These are phyloP conservation scores for Drosophila setifemur DNA, from an alignment of 1,140 invertebrate genomes.

Conservation along the genomic window DNA sequence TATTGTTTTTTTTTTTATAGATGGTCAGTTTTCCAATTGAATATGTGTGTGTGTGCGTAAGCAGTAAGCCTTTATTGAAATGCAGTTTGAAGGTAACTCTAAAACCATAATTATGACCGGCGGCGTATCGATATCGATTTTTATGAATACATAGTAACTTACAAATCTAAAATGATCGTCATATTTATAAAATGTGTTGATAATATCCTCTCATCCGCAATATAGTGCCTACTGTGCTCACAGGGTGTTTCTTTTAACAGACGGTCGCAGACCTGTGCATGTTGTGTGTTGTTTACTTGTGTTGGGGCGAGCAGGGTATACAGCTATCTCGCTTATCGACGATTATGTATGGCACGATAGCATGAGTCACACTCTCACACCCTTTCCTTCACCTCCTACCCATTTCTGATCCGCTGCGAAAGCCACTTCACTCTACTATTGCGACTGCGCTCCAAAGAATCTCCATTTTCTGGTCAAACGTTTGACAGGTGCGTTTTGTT, in stretches of 20 bases:
- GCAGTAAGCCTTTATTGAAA: too few relatives aligned
- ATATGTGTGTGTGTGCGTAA: too few relatives aligned
- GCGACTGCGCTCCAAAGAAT: slow-evolving; percentile 34
- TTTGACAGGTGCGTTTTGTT: slow-evolving; percentile 73
- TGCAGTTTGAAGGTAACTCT: too few relatives aligned
- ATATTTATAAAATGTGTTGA: too few relatives aligned
- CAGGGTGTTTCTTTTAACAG: not conserved
- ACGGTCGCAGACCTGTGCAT: not conserved
- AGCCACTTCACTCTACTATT: slow-evolving; percentile 1
- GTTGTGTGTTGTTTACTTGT: too few relatives aligned
- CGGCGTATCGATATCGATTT: not conserved
- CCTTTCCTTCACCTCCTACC: not conserved
- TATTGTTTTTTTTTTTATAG: too few relatives aligned
- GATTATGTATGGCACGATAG: slow-evolving; percentile 20
- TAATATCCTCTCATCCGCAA: too few relatives aligned
- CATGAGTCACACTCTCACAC: slow-evolving; percentile 28
- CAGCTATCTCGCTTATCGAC: slow-evolving; percentile 29
- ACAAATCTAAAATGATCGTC: too few relatives aligned
- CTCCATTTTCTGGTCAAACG: too few relatives aligned
- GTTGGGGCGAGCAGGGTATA: slow-evolving; percentile 7
- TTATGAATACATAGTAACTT: not conserved
- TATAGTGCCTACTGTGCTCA: not conserved
- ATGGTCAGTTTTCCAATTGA: too few relatives aligned
- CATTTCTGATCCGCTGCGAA: not conserved
- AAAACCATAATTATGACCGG: slow-evolving; percentile 34